Base-by-base conservation (phyloP, 2,888 invertebrate genomes). In the Tiphia femorata region DNA sequence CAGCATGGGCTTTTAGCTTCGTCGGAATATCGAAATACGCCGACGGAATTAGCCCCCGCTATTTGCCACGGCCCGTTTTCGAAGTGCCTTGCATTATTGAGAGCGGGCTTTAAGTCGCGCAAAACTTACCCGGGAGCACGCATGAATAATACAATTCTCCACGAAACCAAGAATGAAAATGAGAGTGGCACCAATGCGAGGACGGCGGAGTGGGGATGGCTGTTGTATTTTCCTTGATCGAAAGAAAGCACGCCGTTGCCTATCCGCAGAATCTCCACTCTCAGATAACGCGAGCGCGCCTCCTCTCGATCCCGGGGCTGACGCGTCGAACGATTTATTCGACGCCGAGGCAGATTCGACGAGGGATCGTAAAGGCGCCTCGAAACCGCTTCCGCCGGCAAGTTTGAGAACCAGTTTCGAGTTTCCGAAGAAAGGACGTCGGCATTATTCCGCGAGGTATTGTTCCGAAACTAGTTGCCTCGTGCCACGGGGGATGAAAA, bases 391-490 rank as follows among this genome's bases (percentile, higher is more conserved):
- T n/a, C n/a, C n/a, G n/a, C n/a, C n/a, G n/a, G 50, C 42, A 50
- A 63, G n/a, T 58, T 53, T 19, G 12, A 40, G 47, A 52, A 56
- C 58, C 49, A 62, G 56, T 56, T 64, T 59, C 59, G 51, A 58
- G 62, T 58, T 63, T 63, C 49, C 49, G 62, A 62, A 50, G 59
- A 62, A 62, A 62, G 59, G 58, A 59, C 50, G 61, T 53, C 47
- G 29, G 33, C 53, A 64, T 64, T 64, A 63, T 64, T 62, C 56
- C 49, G 44, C 52, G 50, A 62, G 52, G 59, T 50, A 64, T 64
- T 64, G 64, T 64, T 59, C 55, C 62, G 59, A 59, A 62, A 62
- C 55, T 64, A 55, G 64, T 64, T 64, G 52, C 56, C 47, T 44
- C 44, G 46, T 50, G 58, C 55, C 58, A 48, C 53, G 50, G 40